These are phyloP conservation scores for Onychorhynchus coronatus DNA, from an alignment of 2,113 vertebrate genomes.

Conservation along the genomic window DNA sequence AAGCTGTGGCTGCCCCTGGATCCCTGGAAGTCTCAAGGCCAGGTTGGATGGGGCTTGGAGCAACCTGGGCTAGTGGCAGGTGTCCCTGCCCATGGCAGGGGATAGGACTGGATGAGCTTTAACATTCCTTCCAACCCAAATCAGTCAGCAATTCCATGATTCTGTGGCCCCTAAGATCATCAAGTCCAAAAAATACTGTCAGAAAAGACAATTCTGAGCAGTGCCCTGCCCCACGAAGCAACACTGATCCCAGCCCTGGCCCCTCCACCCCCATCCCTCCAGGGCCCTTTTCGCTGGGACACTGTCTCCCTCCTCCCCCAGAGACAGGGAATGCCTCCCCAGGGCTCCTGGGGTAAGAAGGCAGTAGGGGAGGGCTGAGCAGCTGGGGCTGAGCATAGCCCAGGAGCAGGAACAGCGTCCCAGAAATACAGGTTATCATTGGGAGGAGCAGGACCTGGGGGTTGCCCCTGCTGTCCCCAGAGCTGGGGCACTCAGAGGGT, in stretches of 20 bases:
- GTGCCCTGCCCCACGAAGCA: background rate
- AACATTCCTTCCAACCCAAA: fast-evolving
- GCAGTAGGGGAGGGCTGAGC: background rate
- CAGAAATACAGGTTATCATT: too few species aligned
- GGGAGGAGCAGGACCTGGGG: background rate
- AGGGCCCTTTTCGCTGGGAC: background rate
- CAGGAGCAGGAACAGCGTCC: background rate
- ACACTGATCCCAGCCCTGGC: background rate
- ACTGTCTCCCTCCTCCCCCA: background rate
- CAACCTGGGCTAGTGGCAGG: background rate
- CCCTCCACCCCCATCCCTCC: background rate
- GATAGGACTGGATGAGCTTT: fast-evolving
- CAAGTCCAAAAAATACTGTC: background rate
- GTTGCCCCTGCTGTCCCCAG: background rate
- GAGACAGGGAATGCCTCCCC: background rate
- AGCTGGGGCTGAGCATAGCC: background rate
- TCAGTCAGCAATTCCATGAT: fast-evolving
- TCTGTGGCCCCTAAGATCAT: background rate
- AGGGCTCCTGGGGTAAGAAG: background rate
- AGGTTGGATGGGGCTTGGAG: background rate
- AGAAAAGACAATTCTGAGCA: background rate
- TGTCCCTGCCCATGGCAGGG: background rate
- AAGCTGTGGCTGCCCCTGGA: background rate
- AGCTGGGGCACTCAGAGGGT: background rate
- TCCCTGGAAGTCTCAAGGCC: background rate